Conservation (phyloP, 2,888 invertebrate genomes). For the Myathropa florea region DNA sequence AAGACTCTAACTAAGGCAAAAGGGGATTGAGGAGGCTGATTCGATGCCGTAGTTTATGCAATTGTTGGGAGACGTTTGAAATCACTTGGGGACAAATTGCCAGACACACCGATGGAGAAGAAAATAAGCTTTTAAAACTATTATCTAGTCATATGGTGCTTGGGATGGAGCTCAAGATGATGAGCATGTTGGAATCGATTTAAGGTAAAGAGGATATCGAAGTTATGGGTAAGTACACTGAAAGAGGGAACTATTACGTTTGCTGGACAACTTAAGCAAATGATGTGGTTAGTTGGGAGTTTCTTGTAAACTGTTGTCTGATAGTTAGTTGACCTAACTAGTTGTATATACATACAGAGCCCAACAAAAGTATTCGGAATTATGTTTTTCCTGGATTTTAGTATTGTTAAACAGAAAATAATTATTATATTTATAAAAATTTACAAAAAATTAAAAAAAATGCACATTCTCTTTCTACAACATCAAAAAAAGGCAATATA, state of each 20-base stretch:
- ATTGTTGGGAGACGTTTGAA: background rate
- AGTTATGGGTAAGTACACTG: background rate
- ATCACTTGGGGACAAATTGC: background rate
- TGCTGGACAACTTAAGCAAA: background rate
- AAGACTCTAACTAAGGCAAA: background rate
- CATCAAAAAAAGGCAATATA: no score
- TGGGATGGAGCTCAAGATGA: background rate
- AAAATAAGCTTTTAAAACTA: background rate
- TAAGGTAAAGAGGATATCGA: background rate
- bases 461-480: no score
- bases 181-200: background rate
- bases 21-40: background rate
- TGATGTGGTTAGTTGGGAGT: no score
- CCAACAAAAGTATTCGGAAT: no score
- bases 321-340: no score
- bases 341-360: no score
- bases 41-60: background rate
- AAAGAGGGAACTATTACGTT: no score
- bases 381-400: no score
- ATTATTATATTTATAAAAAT: no score
- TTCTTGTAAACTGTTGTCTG: no score
- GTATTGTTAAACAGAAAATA: no score
- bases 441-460: no score
- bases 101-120: background rate
- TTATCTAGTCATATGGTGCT: background rate